A percentile compares a stretch with the other conserved stretches of the same genome.
phyloP scores from a whole-genome alignment of 2,888 invertebrate species.

The Euzetes globulus region DNA sequence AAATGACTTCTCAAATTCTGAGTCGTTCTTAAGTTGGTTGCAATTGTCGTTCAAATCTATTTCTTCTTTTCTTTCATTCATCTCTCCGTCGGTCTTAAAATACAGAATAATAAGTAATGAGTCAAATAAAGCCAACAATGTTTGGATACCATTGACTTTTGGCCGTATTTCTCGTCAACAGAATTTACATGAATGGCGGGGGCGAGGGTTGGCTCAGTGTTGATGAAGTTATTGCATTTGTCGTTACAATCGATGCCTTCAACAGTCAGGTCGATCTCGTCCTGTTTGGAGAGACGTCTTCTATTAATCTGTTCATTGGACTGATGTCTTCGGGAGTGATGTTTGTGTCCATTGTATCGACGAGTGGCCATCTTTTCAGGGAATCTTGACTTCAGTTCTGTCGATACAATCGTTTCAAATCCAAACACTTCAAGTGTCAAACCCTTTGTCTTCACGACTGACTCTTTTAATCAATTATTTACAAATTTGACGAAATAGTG shows the following conservation, averaged over 20 bases:
- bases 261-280: not conserved
- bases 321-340: not conserved
- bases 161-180: not conserved
- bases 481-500: not conserved
- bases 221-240: not conserved
- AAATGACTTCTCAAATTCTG: not conserved
- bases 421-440: constrained; percentile 13
- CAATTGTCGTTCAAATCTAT: not conserved
- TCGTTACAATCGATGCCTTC: not conserved
- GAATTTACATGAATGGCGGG: not conserved
- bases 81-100: not conserved
- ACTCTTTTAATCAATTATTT: no score
- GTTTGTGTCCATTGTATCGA: not conserved
- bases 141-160: not conserved
- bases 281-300: not conserved
- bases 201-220: not conserved
- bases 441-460: not conserved
- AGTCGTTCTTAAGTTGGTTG: not conserved
- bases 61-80: not conserved
- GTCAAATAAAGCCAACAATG: not conserved
- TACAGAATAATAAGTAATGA: not conserved
- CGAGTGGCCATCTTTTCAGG: not conserved
- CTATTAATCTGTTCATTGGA: not conserved
- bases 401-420: not conserved
- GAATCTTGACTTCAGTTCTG: no score